phyloP scores from a whole-genome alignment of 2,113 vertebrate species.

The Regulus satrapa region DNA sequence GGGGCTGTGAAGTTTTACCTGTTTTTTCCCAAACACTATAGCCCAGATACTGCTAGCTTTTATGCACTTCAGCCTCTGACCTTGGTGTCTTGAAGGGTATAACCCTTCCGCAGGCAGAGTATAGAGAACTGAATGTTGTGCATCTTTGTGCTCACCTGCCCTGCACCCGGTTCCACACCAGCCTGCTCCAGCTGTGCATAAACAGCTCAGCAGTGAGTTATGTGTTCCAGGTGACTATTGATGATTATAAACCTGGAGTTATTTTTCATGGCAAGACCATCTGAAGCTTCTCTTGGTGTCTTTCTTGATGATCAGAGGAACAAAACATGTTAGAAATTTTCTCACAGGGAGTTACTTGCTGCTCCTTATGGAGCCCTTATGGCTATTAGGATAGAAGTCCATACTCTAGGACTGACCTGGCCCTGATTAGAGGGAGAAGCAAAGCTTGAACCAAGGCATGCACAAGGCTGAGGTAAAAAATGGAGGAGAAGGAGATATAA shows the following conservation, averaged over 20 bases:
- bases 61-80: neutral
- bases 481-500: neutral
- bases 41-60: neutral
- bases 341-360: neutral
- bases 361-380: neutral
- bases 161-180: neutral
- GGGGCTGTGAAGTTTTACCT: neutral
- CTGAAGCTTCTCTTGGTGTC: neutral
- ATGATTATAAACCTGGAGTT: neutral
- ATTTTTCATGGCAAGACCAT: neutral
- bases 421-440: neutral
- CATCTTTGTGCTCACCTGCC: neutral
- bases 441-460: neutral
- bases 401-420: neutral
- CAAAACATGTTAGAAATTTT: neutral
- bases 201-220: neutral
- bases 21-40: neutral
- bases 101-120: neutral
- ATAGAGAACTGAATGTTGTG: neutral
- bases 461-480: neutral
- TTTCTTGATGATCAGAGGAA: neutral
- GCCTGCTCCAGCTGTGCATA: neutral
- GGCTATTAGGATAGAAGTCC: neutral
- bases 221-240: neutral
- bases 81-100: neutral